Percentiles rank a stretch among this genome's conserved stretches.
Conservation (phyloP, 2,113 vertebrate species). For the Pionites leucogaster region DNA sequence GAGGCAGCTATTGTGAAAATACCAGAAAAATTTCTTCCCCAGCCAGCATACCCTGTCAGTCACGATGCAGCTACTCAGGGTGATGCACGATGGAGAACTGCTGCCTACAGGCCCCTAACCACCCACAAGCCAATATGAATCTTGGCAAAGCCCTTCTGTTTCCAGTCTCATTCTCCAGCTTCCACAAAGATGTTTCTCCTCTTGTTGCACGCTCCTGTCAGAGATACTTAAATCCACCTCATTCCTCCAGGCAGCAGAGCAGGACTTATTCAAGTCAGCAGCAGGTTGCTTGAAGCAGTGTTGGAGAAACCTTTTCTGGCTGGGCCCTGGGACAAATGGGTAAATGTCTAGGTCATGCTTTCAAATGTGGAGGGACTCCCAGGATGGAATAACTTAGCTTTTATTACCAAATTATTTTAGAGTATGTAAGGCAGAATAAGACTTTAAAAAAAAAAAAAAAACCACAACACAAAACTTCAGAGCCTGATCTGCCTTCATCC, state of each 20-base stretch:
- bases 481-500: neutral
- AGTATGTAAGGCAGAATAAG: neutral
- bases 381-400: neutral
- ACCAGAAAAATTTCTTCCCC: neutral
- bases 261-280: constrained; percentile 10
- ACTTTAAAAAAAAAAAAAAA: neutral
- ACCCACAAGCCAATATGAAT: constrained; percentile 5
- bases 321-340: neutral
- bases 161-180: neutral
- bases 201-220: constrained; percentile 14
- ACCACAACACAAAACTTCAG: neutral
- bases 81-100: neutral
- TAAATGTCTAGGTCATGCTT: neutral
- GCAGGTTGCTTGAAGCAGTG: neutral
- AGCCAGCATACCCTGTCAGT: constrained; percentile 25
- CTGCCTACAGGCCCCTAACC: neutral
- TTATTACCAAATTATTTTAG: neutral
- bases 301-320: neutral
- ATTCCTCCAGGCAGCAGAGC: neutral
- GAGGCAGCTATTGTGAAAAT: neutral
- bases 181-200: constrained; percentile 9
- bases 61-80: constrained; percentile 26
- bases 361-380: neutral
- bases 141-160: constrained; percentile 28
- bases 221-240: constrained; percentile 27